phyloP scores from a whole-genome alignment of 2,113 vertebrate species.

The Rhea pennata region DNA sequence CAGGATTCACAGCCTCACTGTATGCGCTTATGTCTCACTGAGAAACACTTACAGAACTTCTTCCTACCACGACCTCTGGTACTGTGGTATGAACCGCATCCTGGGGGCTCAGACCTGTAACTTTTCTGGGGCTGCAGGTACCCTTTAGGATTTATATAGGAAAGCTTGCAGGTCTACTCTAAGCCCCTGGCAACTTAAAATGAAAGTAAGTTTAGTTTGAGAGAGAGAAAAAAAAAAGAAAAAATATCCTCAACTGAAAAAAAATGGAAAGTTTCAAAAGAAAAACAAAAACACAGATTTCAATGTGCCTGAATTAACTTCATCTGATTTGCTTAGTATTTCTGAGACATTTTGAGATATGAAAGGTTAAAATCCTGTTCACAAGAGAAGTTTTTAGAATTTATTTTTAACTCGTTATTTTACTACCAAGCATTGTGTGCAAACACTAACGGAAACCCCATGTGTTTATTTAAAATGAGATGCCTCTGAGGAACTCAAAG shows the following conservation, averaged over 20 bases:
- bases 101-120: fast-evolving
- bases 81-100: background rate
- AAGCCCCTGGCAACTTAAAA: background rate
- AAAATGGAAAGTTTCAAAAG: background rate
- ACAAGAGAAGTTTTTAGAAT: background rate
- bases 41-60: fast-evolving
- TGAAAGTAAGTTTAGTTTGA: background rate
- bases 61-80: background rate
- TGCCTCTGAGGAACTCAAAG: background rate
- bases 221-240: background rate
- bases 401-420: background rate
- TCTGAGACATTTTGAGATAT: background rate
- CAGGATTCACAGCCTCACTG: background rate
- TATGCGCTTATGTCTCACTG: background rate
- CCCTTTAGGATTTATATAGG: too few species aligned
- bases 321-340: fast-evolving
- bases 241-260: background rate
- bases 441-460: background rate
- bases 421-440: background rate
- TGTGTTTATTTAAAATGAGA: background rate
- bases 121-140: too few species aligned
- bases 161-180: background rate
- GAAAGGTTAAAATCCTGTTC: background rate
- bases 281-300: background rate
- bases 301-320: background rate